Conservation (phyloP, 2,888 invertebrate genomes). For the Eupithecia vulgata region DNA sequence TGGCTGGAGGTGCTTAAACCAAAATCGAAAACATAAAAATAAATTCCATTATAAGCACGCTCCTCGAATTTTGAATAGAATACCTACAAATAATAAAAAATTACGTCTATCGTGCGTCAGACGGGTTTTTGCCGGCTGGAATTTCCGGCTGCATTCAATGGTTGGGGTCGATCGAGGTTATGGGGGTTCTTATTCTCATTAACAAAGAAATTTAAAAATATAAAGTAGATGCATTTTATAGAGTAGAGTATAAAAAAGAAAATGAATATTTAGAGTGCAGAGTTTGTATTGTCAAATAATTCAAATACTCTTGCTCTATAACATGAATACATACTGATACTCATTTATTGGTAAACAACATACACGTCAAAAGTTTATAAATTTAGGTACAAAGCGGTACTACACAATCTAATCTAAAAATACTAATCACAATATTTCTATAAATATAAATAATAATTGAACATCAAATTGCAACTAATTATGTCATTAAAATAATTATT, state of each 20-base stretch:
- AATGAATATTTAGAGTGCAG: not conserved
- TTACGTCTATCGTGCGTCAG: conserved; percentile 30
- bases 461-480: no score
- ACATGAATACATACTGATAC: no score
- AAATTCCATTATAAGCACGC: conserved; percentile 25
- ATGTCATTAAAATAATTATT: no score
- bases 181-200: not conserved
- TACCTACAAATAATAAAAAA: conserved; percentile 9
- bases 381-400: no score
- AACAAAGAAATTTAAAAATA: not conserved
- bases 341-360: no score
- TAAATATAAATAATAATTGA: no score
- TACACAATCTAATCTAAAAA: no score
- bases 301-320: no score
- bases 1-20: not conserved
- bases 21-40: conserved; percentile 14
- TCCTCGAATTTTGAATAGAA: conserved; percentile 21
- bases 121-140: conserved; percentile 55
- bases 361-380: no score
- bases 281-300: not conserved
- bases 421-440: no score
- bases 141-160: conserved; percentile 54
- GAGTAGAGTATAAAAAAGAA: no score
- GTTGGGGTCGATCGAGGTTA: conserved; percentile 45
- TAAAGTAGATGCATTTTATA: not conserved